Base-by-base conservation (phyloP, 1,140 invertebrate genomes). In the Apis laboriosa region DNA sequence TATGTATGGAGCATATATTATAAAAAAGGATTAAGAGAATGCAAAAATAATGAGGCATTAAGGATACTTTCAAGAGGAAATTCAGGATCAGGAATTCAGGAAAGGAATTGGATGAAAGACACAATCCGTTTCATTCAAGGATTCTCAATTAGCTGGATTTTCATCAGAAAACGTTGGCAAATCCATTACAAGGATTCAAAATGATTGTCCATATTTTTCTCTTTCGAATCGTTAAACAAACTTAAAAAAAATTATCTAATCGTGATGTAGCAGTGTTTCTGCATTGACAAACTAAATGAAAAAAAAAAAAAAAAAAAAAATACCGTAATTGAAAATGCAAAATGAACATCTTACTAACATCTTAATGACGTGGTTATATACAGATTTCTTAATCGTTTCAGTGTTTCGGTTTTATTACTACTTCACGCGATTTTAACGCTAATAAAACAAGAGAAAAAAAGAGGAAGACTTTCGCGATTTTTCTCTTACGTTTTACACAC, bases 1-100 rank as follows among this genome's bases (percentile, higher is more conserved):
- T 92, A 77, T 92, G 86, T 92, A 91, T 86, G 91, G 93, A 92
- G 86, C 88, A 91, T 88, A 87, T 91, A 89, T 89, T 86, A 86
- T 89, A 84, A 87, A 83, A 90, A 83, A 89, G 90, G 86, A 90
- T 89, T 88, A 88, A 88, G 77, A 78, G 79, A 86, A 83, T 88
- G 75, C 28, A 75, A 86, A 76, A 88, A 88, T 90, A 88, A 89
- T 89, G 77, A 84, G 79, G 88, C 86, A 84, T 81, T 85, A 84
- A 87, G 89, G 83, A 89, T 86, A 88, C 83, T 83, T 90, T 88
- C 84, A 91, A 91, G 89, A 92, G 88, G 91, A 89, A 88, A 91
- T 86, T 88, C 86, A 91, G 90, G 88, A 92, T 90, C 77, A 87
- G 85, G 86, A 89, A 80, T 84, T 90, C 77, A 87, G 85, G 86